These are phyloP conservation scores for Mormyrus lacerda DNA, from an alignment of 2,113 vertebrate genomes.

Conservation along the genomic window DNA sequence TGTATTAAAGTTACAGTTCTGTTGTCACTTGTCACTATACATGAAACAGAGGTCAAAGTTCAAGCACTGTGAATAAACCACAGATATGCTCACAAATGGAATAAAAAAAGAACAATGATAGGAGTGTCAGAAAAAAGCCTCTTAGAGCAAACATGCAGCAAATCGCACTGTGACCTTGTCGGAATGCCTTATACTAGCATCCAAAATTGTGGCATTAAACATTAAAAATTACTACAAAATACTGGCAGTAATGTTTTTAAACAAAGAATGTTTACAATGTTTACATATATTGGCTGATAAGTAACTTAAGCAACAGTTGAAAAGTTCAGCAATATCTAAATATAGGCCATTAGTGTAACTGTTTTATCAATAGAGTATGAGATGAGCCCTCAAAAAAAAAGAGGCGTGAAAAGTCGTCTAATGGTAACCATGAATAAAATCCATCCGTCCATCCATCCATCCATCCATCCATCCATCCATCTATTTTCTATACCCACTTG, in stretches of 20 bases:
- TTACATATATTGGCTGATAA: no score
- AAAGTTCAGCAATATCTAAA: no score
- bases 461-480: no score
- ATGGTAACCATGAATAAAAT: neutral
- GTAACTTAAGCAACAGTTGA: no score
- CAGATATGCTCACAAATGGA: neutral
- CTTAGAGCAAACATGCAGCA: neutral
- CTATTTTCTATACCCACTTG: neutral
- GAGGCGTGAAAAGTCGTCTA: neutral
- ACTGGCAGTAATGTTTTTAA: no score
- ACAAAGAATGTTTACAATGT: no score
- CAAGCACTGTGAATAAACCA: neutral
- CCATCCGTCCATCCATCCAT: neutral
- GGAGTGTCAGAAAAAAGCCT: neutral
- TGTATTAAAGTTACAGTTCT: neutral
- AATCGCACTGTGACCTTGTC: neutral
- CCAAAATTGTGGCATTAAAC: no score
- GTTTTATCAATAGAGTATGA: neutral
- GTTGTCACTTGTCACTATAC: neutral
- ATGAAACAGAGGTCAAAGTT: neutral
- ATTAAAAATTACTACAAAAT: no score
- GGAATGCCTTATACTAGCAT: neutral
- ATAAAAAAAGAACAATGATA: neutral
- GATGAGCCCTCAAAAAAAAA: neutral
- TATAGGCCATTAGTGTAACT: neutral